phyloP scores from a whole-genome alignment of 2,797 vertebrate genomes.

The Scolopax bukidnonensis region DNA sequence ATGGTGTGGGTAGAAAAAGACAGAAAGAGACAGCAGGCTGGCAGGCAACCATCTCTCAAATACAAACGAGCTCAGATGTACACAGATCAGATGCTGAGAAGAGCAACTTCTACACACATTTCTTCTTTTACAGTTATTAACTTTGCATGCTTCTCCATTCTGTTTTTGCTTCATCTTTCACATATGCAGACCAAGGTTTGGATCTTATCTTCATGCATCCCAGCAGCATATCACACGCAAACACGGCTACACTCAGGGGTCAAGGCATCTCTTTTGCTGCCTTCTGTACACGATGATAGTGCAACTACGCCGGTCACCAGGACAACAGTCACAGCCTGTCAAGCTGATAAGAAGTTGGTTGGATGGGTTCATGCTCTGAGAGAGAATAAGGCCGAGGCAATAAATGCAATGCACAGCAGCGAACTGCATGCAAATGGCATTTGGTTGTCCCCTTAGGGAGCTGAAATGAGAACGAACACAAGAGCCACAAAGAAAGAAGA shows the following conservation, averaged over 20 bases:
- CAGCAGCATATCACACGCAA: not conserved
- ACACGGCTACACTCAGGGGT: not conserved
- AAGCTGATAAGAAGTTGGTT: constrained; percentile 43
- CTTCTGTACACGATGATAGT: constrained; percentile 37
- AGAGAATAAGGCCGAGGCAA: not conserved
- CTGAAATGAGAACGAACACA: not conserved
- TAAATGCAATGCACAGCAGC: not conserved
- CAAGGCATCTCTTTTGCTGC: not conserved
- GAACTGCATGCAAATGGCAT: constrained; percentile 26
- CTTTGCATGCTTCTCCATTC: not conserved
- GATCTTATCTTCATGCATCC: not conserved
- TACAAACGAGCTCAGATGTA: not conserved
- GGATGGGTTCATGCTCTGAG: not conserved
- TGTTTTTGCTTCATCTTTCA: constrained; percentile 11
- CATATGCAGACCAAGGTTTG: not conserved
- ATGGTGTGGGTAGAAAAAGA: constrained; percentile 21
- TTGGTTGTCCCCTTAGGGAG: not conserved
- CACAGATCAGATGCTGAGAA: not conserved
- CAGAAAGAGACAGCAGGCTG: constrained; percentile 15
- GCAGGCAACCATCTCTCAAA: not conserved
- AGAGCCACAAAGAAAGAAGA: constrained; percentile 9
- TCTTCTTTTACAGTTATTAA: constrained; percentile 15
- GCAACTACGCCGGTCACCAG: not conserved
- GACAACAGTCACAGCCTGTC: constrained; percentile 29
- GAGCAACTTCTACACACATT: constrained; percentile 40